Percentiles rank a stretch among this genome's conserved stretches.
Evolutionary conservation across 2,888 invertebrate species (phyloP).

Genomic region (Nomada ferruginata): DNA sequence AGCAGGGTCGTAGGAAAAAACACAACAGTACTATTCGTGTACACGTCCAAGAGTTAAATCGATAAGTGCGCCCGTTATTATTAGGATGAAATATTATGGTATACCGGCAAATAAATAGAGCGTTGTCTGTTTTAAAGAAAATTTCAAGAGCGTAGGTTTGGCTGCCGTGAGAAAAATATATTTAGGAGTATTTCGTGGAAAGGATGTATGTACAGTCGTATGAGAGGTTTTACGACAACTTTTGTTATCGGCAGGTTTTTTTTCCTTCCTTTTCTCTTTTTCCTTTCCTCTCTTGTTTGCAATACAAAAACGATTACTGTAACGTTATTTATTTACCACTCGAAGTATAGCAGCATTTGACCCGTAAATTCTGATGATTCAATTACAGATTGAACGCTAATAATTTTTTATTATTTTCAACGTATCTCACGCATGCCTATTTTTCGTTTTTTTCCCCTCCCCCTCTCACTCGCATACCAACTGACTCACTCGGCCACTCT

Average conservation of each 20-base stretch:
- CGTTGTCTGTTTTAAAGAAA: conserved; percentile 34
- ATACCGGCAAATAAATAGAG: conserved; percentile 37
- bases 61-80: conserved; percentile 69
- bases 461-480: not conserved
- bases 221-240: conserved; percentile 27
- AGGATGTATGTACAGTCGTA: conserved; percentile 47
- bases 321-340: conserved; percentile 33
- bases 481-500: not conserved
- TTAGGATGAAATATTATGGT: conserved; percentile 59
- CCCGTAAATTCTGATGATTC: conserved; percentile 28
- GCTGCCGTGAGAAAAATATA: conserved; percentile 46
- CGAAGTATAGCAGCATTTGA: conserved; percentile 29
- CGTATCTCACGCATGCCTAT: conserved; percentile 11
- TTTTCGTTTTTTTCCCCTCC: conserved; percentile 13
- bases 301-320: conserved; percentile 25
- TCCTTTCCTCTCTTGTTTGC: conserved; percentile 14
- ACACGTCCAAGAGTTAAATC: conserved; percentile 64
- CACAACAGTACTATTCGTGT: conserved; percentile 49
- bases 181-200: conserved; percentile 51
- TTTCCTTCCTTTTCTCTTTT: not conserved
- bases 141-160: conserved; percentile 34
- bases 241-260: conserved; percentile 43
- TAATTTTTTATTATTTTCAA: conserved; percentile 26
- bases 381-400: conserved; percentile 39
- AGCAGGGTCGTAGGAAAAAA: conserved; percentile 38